Evolutionary conservation across 2,888 invertebrate genomes (phyloP), one percentile per base, ranked within the genome.

Genomic region (Tricholauxania praeusta): DNA sequence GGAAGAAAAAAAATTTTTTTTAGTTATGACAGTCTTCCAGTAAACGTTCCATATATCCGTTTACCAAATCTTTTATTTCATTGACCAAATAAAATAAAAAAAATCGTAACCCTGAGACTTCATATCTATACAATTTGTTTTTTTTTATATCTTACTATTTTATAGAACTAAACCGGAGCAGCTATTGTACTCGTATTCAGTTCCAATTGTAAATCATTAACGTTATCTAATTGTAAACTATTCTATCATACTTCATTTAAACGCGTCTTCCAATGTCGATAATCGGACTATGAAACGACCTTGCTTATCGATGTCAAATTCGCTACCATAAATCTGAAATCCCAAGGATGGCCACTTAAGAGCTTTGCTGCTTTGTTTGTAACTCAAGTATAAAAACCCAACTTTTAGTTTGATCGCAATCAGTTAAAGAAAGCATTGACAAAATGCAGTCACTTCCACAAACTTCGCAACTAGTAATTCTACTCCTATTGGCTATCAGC

Each of bases 281-380:
- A 63, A 48, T 17, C 10, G 22, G n/a, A 49, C 63, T 8, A 15
- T 63, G 63, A 28, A 51, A 64, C 64, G 51, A 51, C 64, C 28
- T 64, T n/a, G 51, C 19, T 64, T 49, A 14, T 19, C 51, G 49
- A 49, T 22, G 49, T 39, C 19, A 49, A 12, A 64, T 8, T 15
- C 22, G 51, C 51, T 15, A 19, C 51, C 51, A 64, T 64, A 64
- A 64, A 64, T 49, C 51, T 64, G 48, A 12, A 49, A 19, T 17
- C 22, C 15, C 19, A 49, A 19, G 3, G 49, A 15, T 22, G 4
- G 8, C 64, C 22, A 15, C 48, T n/a, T 64, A 57, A 12, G 12
- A 22, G 12, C 49, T 64, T 49, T 32, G 14, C 19, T n/a, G n/a
- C 3, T 22, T 22, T 28, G 28, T 28, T 28, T 10, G 59, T 19